A percentile compares a stretch with the other conserved stretches of the same genome.
Evolutionary conservation across 2,797 vertebrate genomes (phyloP).

Genomic region (Dipus sagitta): DNA sequence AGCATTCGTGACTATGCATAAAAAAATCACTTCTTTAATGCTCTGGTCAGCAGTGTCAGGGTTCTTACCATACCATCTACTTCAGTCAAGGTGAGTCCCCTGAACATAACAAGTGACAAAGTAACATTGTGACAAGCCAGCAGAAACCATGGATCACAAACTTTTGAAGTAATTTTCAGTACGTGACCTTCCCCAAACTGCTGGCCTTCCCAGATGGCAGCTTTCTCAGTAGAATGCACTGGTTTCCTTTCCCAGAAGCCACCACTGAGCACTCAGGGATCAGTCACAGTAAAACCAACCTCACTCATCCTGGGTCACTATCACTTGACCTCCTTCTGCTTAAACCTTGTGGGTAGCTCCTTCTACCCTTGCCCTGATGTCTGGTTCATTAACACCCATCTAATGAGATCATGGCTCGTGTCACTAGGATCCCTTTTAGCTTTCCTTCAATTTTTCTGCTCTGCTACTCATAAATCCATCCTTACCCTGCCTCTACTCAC

Average conservation of each 20-base stretch:
- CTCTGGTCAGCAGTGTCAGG: slow-evolving; percentile 67
- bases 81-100: slow-evolving; percentile 80
- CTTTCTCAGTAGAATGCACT: slow-evolving; percentile 49
- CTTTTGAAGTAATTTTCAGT: slow-evolving; percentile 83
- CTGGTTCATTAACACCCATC: slow-evolving; percentile 26
- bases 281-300: neutral
- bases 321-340: neutral
- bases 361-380: neutral
- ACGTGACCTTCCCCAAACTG: slow-evolving; percentile 59
- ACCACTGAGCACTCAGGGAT: neutral
- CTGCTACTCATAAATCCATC: too few species aligned
- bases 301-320: neutral
- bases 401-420: slow-evolving; percentile 34
- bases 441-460: neutral
- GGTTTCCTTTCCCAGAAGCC: neutral
- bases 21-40: slow-evolving; percentile 66
- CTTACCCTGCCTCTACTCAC: neutral
- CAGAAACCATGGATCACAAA: slow-evolving; percentile 81
- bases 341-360: neutral
- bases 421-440: neutral
- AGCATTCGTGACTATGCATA: rapidly evolving
- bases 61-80: slow-evolving; percentile 64
- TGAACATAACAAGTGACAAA: slow-evolving; percentile 77
- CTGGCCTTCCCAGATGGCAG: slow-evolving; percentile 73
- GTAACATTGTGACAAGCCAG: slow-evolving; percentile 79